Conservation (phyloP, 2,113 vertebrate genomes). For the Himantopus leucocephalus region DNA sequence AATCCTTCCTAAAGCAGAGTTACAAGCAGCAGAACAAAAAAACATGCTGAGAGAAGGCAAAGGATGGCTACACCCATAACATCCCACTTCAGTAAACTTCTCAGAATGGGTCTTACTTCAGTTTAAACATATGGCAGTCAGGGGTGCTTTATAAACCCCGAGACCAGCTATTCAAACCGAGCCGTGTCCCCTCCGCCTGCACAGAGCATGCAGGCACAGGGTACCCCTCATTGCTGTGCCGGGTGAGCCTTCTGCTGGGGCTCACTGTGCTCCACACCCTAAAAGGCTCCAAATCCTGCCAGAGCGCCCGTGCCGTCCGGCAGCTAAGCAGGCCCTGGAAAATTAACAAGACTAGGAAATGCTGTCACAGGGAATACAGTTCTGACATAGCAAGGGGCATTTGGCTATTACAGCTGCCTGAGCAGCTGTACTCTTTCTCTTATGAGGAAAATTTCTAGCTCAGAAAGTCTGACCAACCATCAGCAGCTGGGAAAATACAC, state of each 20-base stretch:
- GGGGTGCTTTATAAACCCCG: neutral
- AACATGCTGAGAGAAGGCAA: neutral
- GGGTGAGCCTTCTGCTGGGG: neutral
- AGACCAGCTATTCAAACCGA: neutral
- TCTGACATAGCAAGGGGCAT: neutral
- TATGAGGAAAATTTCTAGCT: neutral
- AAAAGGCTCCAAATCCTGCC: neutral
- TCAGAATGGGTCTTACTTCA: neutral
- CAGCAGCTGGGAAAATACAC: neutral
- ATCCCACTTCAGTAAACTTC: neutral
- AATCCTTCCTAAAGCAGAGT: neutral
- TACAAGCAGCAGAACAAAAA: neutral
- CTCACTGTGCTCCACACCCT: fast-evolving
- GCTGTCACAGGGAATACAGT: neutral
- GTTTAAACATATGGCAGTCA: fast-evolving
- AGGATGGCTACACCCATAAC: neutral
- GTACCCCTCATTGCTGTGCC: fast-evolving
- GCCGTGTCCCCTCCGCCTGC: neutral
- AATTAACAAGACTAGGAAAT: neutral
- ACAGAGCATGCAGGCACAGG: fast-evolving
- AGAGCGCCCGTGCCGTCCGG: fast-evolving
- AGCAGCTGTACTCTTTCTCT: neutral
- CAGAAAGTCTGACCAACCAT: neutral
- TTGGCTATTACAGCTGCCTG: neutral
- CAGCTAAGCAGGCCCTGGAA: neutral